Evolutionary conservation across 2,113 vertebrate genomes (phyloP).

Genomic region (Sinocyclocheilus anophthalmus): DNA sequence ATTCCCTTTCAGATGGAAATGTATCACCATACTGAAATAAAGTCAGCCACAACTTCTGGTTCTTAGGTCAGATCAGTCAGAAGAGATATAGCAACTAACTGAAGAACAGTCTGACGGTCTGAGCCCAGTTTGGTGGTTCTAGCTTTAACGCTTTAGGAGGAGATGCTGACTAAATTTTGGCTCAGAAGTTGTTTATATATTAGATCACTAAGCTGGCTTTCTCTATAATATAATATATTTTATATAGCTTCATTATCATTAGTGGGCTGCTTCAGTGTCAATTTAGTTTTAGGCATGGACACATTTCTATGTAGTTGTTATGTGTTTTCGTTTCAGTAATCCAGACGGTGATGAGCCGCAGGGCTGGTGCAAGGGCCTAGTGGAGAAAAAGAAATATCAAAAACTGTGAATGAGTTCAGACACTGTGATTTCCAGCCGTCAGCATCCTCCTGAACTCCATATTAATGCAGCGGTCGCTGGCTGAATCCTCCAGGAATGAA

Average conservation of each 20-base stretch:
- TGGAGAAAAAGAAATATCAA: not conserved
- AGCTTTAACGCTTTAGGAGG: no score
- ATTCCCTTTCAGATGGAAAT: no score
- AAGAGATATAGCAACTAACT: no score
- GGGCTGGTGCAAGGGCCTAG: not conserved
- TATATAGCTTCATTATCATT: no score
- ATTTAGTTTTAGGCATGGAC: not conserved
- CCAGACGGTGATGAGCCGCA: not conserved
- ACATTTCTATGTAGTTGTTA: not conserved
- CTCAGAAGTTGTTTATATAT: no score
- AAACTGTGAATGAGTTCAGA: not conserved
- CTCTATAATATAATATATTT: no score
- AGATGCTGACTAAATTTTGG: no score
- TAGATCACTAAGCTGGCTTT: no score
- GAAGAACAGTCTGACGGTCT: not conserved
- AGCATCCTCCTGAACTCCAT: not conserved
- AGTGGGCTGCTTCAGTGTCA: not conserved
- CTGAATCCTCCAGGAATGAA: not conserved
- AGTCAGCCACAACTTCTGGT: no score
- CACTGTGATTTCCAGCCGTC: not conserved
- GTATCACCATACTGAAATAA: no score
- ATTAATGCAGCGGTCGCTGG: not conserved
- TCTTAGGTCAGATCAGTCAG: no score
- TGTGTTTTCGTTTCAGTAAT: not conserved
- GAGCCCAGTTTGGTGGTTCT: no score